Conservation (phyloP, 2,113 vertebrate genomes). For the Actinemys pallida region DNA sequence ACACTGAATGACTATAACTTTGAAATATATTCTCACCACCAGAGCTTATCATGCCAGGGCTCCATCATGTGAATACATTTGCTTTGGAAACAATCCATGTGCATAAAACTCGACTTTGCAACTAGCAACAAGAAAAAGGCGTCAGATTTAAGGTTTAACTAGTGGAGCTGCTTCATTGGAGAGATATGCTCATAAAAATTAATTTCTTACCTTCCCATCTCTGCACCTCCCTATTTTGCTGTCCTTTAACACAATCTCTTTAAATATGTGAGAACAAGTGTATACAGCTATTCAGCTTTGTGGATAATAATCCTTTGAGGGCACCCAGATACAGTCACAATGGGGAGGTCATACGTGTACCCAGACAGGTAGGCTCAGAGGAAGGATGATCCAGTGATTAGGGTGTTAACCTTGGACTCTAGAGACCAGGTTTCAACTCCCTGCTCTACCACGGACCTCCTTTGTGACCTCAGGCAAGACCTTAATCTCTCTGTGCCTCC, state of each 20-base stretch:
- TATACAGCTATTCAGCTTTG: no score
- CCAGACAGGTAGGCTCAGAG: background rate
- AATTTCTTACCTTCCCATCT: background rate
- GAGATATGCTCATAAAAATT: background rate
- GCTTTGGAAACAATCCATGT: background rate
- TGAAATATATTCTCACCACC: background rate
- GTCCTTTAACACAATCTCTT: no score
- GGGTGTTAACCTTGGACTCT: no score
- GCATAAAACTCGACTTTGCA: background rate
- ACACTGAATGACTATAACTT: background rate
- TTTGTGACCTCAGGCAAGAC: no score
- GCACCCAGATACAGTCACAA: no score
- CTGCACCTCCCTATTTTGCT: no score
- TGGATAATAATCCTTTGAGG: no score
- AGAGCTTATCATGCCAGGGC: background rate
- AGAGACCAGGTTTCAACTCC: no score
- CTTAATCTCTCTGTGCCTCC: no score
- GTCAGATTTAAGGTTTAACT: background rate
- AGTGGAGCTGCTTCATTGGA: constrained; percentile 4
- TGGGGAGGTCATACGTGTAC: no score
- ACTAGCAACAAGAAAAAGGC: background rate
- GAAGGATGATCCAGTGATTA: background rate
- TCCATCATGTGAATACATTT: background rate
- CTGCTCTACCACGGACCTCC: no score
- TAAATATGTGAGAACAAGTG: no score